A percentile compares a stretch with the other conserved stretches of the same genome.
phyloP scores from a whole-genome alignment of 2,888 invertebrate species.

The Suillia variegata region DNA sequence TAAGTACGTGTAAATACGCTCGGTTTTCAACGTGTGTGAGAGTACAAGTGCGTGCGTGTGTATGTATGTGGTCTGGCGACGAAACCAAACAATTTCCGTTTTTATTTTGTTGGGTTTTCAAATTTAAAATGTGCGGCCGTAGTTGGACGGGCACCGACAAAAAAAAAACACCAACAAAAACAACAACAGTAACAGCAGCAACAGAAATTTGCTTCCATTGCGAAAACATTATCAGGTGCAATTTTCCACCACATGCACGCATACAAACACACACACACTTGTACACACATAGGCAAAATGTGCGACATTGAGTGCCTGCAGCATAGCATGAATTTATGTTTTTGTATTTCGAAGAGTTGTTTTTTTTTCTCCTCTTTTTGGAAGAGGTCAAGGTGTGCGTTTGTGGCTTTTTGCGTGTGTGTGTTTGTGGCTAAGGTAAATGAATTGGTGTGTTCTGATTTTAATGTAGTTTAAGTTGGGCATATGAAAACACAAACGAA shows the following conservation, averaged over 20 bases:
- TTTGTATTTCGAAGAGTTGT: too few species aligned
- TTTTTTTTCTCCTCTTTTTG: background rate
- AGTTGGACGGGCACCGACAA: too few species aligned
- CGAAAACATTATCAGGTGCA: background rate
- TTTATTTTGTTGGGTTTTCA: background rate
- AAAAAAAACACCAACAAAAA: too few species aligned
- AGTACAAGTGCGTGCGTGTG: background rate
- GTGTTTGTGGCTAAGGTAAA: background rate
- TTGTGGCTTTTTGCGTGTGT: background rate
- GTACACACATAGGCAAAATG: background rate
- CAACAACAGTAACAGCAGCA: too few species aligned
- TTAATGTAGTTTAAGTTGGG: too few species aligned
- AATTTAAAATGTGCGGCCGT: too few species aligned
- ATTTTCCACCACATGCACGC: background rate
- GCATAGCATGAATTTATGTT: background rate
- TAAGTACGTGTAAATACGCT: background rate
- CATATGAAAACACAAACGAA: too few species aligned
- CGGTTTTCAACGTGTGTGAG: background rate
- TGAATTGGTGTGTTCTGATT: too few species aligned
- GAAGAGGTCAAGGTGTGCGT: conserved; percentile 2
- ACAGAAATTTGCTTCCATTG: background rate
- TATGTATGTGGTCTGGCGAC: too few species aligned
- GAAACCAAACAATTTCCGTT: background rate
- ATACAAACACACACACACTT: background rate
- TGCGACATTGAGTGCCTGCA: background rate